Percentiles rank a stretch among this genome's conserved stretches.
Conservation (phyloP, 2,113 vertebrate species). For the Setophaga coronata region DNA sequence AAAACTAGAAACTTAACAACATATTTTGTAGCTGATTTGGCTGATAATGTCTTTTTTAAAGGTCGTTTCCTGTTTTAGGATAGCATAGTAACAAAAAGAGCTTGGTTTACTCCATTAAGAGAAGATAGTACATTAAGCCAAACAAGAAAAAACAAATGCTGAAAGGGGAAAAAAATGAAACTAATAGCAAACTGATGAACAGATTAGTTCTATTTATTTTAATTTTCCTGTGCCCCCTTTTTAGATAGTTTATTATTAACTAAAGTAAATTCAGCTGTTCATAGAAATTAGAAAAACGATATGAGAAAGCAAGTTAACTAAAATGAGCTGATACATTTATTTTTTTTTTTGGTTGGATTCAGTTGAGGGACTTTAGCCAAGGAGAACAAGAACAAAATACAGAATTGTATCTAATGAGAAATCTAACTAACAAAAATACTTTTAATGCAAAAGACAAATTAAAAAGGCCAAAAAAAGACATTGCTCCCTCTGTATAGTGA, state of each 20-base stretch:
- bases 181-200: background rate
- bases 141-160: background rate
- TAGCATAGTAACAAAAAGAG: background rate
- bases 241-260: slow-evolving; percentile 9
- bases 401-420: slow-evolving; percentile 7
- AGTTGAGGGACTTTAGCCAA: background rate
- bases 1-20: slow-evolving; percentile 48
- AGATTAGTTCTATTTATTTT: slow-evolving; percentile 11
- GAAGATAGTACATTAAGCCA: background rate
- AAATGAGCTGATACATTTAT: background rate
- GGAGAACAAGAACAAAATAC: background rate
- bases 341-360: background rate
- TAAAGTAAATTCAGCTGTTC: slow-evolving; percentile 16
- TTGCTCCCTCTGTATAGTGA: background rate
- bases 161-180: background rate
- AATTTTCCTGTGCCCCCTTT: background rate
- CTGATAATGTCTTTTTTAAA: background rate
- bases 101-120: background rate
- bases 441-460: slow-evolving; percentile 6
- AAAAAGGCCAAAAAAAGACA: background rate
- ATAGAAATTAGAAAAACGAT: background rate
- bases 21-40: slow-evolving; percentile 1
- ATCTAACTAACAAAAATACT: background rate
- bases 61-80: slow-evolving; percentile 26
- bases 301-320: slow-evolving; percentile 19